phyloP scores from a whole-genome alignment of 1,140 invertebrate genomes.

The Dendroctonus valens region DNA sequence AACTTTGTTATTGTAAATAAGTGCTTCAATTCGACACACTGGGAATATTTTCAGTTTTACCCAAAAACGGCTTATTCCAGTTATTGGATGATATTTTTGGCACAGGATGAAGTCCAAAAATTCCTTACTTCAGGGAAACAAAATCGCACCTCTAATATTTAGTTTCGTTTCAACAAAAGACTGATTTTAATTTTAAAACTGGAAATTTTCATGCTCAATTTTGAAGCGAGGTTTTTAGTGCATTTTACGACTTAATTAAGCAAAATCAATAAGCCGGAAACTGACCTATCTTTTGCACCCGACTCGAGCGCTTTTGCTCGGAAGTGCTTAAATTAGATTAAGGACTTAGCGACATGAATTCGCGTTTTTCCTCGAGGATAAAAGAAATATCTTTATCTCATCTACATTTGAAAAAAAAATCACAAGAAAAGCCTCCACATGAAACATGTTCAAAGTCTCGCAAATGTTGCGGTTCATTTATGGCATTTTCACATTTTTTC shows the following conservation, averaged over 20 bases:
- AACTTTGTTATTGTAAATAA: too few relatives aligned
- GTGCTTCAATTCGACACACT: too few relatives aligned
- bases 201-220: background rate
- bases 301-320: background rate
- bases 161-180: background rate
- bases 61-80: too few relatives aligned
- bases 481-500: background rate
- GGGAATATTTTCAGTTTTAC: too few relatives aligned
- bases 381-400: too few relatives aligned
- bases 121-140: too few relatives aligned
- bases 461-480: background rate
- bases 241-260: background rate
- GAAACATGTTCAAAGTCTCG: background rate
- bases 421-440: too few relatives aligned
- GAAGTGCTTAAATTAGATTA: slow-evolving; percentile 9
- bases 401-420: too few relatives aligned
- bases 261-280: background rate
- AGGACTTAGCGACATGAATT: background rate
- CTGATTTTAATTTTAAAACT: background rate
- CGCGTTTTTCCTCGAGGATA: background rate
- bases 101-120: too few relatives aligned
- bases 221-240: background rate
- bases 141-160: background rate
- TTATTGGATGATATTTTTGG: too few relatives aligned
- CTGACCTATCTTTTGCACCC: slow-evolving; percentile 1